Evolutionary conservation across 2,797 vertebrate species (phyloP).

Genomic region (Prionace glauca): DNA sequence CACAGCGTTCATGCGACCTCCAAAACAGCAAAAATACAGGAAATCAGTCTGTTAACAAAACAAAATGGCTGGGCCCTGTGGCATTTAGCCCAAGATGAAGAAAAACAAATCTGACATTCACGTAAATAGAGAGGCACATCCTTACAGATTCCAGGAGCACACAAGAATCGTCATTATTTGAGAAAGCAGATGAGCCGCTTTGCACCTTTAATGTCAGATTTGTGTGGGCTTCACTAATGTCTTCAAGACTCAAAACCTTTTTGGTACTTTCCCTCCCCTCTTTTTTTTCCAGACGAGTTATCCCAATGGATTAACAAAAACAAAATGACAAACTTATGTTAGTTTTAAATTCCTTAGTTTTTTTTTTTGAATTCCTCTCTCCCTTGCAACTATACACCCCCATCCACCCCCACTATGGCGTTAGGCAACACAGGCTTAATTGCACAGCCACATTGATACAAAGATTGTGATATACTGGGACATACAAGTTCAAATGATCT

Average conservation of each 20-base stretch:
- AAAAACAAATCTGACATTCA: neutral
- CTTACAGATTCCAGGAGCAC: slow-evolving; percentile 7
- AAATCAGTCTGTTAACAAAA: neutral
- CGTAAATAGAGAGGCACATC: neutral
- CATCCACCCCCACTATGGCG: too few relatives aligned
- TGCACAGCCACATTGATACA: neutral
- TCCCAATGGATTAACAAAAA: neutral
- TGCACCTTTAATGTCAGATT: neutral
- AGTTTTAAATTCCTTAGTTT: neutral
- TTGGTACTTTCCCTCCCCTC: neutral
- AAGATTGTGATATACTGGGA: neutral
- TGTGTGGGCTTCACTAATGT: neutral
- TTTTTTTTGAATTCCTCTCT: neutral
- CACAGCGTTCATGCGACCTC: neutral
- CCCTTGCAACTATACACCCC: neutral
- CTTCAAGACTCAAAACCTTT: neutral
- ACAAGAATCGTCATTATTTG: neutral
- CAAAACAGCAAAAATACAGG: neutral
- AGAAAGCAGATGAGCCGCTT: neutral
- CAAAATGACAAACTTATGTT: neutral
- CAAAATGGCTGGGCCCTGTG: neutral
- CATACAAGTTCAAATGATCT: neutral
- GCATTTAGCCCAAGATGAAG: neutral
- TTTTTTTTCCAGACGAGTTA: neutral
- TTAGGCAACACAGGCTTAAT: neutral